Percentiles rank a stretch among this genome's conserved stretches.
Evolutionary conservation across 64 coral and sea anemone species (phyloP).

Genomic region (Pocillopora damicornis): DNA sequence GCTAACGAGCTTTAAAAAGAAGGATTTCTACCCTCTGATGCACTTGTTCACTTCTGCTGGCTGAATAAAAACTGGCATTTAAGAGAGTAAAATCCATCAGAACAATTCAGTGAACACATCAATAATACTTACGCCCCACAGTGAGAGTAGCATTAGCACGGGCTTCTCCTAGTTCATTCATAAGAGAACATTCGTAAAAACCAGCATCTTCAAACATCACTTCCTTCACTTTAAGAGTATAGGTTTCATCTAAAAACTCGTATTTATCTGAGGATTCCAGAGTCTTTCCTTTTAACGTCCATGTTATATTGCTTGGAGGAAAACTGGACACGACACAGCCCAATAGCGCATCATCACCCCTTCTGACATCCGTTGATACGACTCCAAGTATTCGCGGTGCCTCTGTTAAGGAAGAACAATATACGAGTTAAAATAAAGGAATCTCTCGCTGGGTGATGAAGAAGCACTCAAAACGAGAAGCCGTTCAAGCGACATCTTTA

Average conservation of each 20-base stretch:
- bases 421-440: not conserved
- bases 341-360: conserved; percentile 26
- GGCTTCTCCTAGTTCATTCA: conserved; percentile 37
- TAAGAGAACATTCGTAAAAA: conserved; percentile 30
- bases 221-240: conserved; percentile 5
- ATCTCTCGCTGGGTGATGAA: not conserved
- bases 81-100: not conserved
- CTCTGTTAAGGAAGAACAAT: conserved; percentile 32
- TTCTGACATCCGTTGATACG: conserved; percentile 16
- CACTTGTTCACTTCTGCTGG: not conserved
- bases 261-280: not conserved
- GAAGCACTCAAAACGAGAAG: too few relatives aligned
- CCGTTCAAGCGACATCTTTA: too few relatives aligned
- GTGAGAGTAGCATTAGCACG: conserved; percentile 17
- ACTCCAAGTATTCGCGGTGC: conserved; percentile 52
- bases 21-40: too few relatives aligned
- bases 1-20: too few relatives aligned
- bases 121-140: conserved; percentile 41
- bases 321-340: conserved; percentile 51
- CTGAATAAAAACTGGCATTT: not conserved
- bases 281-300: conserved; percentile 64
- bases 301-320: conserved; percentile 76
- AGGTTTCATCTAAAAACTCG: not conserved
- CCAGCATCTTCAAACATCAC: conserved; percentile 22
- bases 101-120: not conserved